These are phyloP conservation scores for Varanus komodoensis DNA, from an alignment of 2,113 vertebrate species.

Conservation along the genomic window DNA sequence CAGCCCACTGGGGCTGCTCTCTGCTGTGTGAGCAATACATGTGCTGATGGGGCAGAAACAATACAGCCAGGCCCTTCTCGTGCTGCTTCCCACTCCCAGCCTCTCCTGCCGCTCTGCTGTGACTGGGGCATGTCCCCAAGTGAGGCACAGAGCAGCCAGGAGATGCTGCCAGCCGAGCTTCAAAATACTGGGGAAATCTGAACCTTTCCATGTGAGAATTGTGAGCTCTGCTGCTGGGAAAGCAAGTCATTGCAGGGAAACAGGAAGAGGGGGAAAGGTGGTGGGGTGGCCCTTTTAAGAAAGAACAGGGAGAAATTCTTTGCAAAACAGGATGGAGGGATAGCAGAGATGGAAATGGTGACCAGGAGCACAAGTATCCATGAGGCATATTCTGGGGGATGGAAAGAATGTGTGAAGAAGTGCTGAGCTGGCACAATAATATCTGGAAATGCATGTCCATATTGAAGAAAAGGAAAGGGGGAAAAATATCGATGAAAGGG, in stretches of 20 bases:
- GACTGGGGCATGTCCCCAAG: background rate
- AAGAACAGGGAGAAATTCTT: background rate
- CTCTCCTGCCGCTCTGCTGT: background rate
- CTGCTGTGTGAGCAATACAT: constrained; percentile 9
- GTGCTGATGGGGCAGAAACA: constrained; percentile 13
- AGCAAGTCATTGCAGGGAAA: constrained; percentile 5
- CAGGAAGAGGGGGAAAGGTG: background rate
- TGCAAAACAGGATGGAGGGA: background rate
- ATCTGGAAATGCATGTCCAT: background rate
- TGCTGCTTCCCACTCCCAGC: background rate
- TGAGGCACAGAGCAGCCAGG: background rate
- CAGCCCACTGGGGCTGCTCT: constrained; percentile 41
- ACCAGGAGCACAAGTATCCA: background rate
- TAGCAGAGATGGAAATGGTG: background rate
- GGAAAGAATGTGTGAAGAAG: background rate
- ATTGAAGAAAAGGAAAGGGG: background rate
- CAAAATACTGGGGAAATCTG: background rate
- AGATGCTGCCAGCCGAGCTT: background rate
- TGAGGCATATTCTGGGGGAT: background rate
- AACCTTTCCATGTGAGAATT: background rate
- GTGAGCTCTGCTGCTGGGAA: constrained; percentile 30
- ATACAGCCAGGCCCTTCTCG: background rate
- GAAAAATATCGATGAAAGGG: background rate
- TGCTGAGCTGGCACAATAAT: background rate
- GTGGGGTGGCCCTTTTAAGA: background rate